A percentile compares a stretch with the other conserved stretches of the same genome.
phyloP scores from a whole-genome alignment of 2,888 invertebrate species.

The Ophonus ardosiacus region DNA sequence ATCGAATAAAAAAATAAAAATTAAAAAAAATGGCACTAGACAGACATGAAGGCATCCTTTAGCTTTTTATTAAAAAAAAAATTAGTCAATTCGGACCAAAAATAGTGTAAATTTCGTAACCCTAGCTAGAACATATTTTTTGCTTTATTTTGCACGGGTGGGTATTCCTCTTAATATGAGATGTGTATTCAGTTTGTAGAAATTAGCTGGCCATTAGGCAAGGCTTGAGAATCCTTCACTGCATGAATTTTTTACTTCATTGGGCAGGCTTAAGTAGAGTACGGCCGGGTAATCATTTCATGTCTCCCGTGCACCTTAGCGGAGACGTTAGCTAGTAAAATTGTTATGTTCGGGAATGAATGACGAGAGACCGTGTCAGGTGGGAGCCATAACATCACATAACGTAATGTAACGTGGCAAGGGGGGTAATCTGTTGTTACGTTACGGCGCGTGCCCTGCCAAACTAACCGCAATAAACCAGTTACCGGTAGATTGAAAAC shows the following conservation, averaged over 20 bases:
- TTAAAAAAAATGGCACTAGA: no score
- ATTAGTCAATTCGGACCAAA: no score
- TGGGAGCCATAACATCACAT: conserved; percentile 54
- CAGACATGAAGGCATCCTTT: no score
- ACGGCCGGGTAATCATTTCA: conserved; percentile 46
- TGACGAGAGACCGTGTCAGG: conserved; percentile 55
- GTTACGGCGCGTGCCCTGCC: conserved; percentile 59
- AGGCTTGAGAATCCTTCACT: background rate
- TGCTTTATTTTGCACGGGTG: no score
- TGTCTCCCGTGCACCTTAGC: conserved; percentile 19
- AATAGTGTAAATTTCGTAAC: no score
- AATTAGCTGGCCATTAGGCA: background rate
- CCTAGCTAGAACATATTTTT: no score
- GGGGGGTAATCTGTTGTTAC: conserved; percentile 48
- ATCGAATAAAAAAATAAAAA: no score
- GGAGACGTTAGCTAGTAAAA: conserved; percentile 33
- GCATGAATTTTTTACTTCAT: conserved; percentile 44
- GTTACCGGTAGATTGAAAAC: conserved; percentile 63
- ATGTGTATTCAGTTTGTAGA: background rate
- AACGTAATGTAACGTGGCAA: conserved; percentile 41
- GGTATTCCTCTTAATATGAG: background rate
- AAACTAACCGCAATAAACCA: conserved; percentile 63
- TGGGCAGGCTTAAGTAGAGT: background rate
- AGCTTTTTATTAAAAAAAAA: no score
- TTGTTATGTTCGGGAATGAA: conserved; percentile 54